phyloP scores from a whole-genome alignment of 2,113 vertebrate species.

The Capreolus pygargus region DNA sequence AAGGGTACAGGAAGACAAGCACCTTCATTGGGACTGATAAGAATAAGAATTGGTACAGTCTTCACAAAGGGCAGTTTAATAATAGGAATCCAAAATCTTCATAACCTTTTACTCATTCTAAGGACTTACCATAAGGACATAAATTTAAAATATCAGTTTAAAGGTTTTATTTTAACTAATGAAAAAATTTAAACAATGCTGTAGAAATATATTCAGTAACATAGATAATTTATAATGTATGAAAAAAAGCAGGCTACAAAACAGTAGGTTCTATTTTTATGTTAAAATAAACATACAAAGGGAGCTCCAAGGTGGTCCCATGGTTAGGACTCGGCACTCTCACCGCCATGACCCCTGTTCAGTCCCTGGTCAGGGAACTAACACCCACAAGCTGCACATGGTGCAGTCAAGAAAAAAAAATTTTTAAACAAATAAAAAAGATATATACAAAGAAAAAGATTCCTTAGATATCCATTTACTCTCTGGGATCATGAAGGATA shows the following conservation, averaged over 20 bases:
- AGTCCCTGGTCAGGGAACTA: neutral
- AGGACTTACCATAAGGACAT: slow-evolving; percentile 19
- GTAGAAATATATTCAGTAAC: slow-evolving; percentile 18
- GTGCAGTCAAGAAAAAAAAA: neutral
- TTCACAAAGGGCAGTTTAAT: neutral
- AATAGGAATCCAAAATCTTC: slow-evolving; percentile 14
- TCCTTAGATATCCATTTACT: neutral
- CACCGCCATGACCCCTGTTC: neutral
- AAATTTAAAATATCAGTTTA: slow-evolving; percentile 22
- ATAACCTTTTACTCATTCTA: slow-evolving; percentile 5
- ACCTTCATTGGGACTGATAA: neutral
- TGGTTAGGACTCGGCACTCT: neutral
- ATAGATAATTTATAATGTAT: neutral
- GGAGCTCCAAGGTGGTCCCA: neutral
- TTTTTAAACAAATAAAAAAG: neutral
- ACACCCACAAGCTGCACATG: neutral
- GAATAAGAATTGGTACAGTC: neutral
- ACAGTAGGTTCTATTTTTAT: slow-evolving; percentile 8
- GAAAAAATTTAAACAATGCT: slow-evolving; percentile 22
- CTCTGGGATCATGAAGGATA: neutral
- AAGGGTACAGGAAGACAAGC: neutral
- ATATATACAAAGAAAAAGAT: neutral
- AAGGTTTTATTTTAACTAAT: slow-evolving; percentile 18
- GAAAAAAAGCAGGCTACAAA: neutral
- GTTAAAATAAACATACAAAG: slow-evolving; percentile 5